A percentile compares a stretch with the other conserved stretches of the same genome.
Evolutionary conservation across 1,140 invertebrate genomes (phyloP).

Genomic region (Heterodera schachtii): DNA sequence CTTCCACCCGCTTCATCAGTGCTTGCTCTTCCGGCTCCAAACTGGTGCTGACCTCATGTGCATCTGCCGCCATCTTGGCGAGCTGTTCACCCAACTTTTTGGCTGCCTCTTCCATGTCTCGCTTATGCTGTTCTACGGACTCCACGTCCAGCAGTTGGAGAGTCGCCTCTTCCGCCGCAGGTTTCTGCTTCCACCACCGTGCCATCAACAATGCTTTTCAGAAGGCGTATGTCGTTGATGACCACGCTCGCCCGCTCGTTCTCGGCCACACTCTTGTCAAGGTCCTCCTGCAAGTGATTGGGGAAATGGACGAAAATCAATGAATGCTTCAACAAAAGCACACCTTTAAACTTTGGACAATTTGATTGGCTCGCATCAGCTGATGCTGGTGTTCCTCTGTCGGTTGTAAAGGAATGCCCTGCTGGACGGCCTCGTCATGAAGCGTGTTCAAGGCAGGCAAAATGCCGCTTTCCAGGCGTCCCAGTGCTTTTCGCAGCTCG

Average conservation of each 20-base stretch:
- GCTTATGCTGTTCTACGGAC: background rate
- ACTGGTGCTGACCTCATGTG: background rate
- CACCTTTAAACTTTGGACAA: slow-evolving; percentile 5
- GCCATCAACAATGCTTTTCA: background rate
- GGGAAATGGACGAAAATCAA: background rate
- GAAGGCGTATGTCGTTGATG: background rate
- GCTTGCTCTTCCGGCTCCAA: slow-evolving; percentile 26
- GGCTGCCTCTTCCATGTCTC: slow-evolving; percentile 11
- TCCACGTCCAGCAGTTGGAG: too few relatives aligned
- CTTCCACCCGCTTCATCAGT: background rate
- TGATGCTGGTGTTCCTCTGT: slow-evolving; percentile 1
- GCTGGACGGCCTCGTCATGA: background rate
- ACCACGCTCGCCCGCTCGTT: slow-evolving; percentile 1
- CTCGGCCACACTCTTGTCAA: slow-evolving; percentile 16
- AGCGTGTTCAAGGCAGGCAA: background rate
- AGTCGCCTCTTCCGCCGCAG: slow-evolving; percentile 5
- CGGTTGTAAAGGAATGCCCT: slow-evolving; percentile 7
- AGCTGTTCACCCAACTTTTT: slow-evolving; percentile 10
- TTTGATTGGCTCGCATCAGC: background rate
- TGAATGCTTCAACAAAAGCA: background rate
- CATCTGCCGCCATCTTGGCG: background rate
- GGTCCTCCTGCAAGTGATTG: slow-evolving; percentile 4
- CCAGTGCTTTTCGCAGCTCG: slow-evolving; percentile 11
- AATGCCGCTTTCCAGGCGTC: slow-evolving; percentile 8
- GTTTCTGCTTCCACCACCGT: background rate